A percentile compares a stretch with the other conserved stretches of the same genome.
Conservation (phyloP, 2,113 vertebrate species). For the Isichthys henryi region DNA sequence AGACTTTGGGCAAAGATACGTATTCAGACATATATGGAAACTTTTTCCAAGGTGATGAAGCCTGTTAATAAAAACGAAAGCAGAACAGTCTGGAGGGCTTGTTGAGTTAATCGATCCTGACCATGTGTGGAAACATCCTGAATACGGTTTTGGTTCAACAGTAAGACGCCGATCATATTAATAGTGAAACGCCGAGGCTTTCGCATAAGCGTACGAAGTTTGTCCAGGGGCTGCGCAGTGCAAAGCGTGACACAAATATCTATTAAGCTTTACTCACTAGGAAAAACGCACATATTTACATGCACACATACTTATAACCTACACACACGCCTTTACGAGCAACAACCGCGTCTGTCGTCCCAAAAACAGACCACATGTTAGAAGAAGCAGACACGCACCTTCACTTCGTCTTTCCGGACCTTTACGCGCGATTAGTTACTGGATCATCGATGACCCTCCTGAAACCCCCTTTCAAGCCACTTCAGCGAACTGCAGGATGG, state of each 20-base stretch:
- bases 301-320: not conserved
- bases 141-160: not conserved
- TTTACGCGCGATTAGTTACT: not conserved
- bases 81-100: not conserved
- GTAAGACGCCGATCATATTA: not conserved
- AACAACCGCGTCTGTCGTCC: not conserved
- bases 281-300: not conserved
- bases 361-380: not conserved
- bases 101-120: not conserved
- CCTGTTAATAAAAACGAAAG: not conserved
- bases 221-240: not conserved
- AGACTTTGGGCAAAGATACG: not conserved
- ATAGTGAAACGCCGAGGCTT: not conserved
- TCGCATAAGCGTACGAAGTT: not conserved
- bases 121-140: not conserved
- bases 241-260: not conserved
- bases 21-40: not conserved
- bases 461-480: not conserved
- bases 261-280: not conserved
- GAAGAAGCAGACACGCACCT: not conserved
- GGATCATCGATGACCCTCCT: not conserved
- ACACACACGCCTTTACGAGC: not conserved
- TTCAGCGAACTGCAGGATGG: not conserved
- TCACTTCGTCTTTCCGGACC: not conserved
- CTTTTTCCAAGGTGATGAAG: not conserved